A percentile compares a stretch with the other conserved stretches of the same genome.
Conservation (phyloP, 2,797 vertebrate species). For the Gymnothorax javanicus region DNA sequence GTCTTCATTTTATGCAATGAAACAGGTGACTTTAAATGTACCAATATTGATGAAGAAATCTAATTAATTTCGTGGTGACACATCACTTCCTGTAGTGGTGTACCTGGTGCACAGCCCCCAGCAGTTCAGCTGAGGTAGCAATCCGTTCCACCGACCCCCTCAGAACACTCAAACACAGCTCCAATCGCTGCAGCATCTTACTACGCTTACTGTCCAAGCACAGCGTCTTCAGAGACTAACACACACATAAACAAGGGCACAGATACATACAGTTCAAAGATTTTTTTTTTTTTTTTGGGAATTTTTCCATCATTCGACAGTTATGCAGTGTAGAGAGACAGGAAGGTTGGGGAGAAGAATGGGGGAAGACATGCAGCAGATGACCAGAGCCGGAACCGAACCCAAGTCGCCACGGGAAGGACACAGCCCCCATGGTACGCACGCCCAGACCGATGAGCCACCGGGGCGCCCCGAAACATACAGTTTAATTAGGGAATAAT, state of each 20-base stretch:
- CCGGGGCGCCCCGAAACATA: no score
- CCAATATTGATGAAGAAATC: background rate
- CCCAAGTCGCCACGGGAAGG: no score
- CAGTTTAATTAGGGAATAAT: background rate
- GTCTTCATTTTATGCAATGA: background rate
- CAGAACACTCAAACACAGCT: conserved; percentile 75
- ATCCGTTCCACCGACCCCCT: conserved; percentile 71
- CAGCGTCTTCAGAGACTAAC: conserved; percentile 2
- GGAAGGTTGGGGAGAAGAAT: no score
- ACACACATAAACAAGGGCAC: conserved; percentile 23
- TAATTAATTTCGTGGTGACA: background rate
- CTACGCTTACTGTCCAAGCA: conserved; percentile 64
- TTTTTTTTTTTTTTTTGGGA: no score
- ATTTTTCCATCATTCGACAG: no score
- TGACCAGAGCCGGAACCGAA: no score
- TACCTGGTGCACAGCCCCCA: conserved; percentile 86
- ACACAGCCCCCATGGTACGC: no score
- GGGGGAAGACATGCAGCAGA: no score
- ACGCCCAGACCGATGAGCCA: no score
- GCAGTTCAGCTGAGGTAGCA: conserved; percentile 75
- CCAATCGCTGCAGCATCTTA: conserved; percentile 72
- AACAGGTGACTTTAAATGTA: background rate
- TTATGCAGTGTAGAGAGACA: no score
- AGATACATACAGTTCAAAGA: conserved; percentile 30
- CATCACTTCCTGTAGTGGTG: background rate